Evolutionary conservation across 1,140 invertebrate species (phyloP).

Genomic region (Trachelipus rathkii): DNA sequence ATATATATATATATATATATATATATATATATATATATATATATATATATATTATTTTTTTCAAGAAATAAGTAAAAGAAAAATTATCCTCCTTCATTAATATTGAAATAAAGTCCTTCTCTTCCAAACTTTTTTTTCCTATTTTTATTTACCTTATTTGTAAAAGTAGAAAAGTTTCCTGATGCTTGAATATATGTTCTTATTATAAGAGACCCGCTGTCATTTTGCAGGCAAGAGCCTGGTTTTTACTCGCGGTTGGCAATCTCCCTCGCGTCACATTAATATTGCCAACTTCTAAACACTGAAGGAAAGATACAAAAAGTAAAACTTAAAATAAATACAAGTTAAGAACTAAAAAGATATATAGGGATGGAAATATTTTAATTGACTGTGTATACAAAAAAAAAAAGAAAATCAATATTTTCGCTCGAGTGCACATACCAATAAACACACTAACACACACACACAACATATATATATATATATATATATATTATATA

Average conservation of each 20-base stretch:
- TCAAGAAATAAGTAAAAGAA: too few species aligned
- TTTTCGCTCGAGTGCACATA: too few species aligned
- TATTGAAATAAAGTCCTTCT: neutral
- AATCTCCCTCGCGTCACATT: neutral
- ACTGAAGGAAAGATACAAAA: neutral
- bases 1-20: neutral
- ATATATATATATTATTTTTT: neutral
- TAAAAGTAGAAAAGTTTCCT: neutral
- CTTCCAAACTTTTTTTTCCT: too few species aligned
- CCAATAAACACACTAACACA: too few species aligned
- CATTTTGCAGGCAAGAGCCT: neutral
- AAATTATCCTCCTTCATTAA: neutral
- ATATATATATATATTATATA: too few species aligned
- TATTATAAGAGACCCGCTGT: neutral
- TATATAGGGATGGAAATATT: too few species aligned
- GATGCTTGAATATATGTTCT: constrained; percentile 4
- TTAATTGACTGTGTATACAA: too few species aligned
- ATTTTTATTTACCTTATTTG: neutral
- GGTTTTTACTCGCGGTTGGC: neutral
- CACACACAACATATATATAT: too few species aligned
- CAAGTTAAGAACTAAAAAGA: too few species aligned
- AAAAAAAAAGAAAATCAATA: too few species aligned
- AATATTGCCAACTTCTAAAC: constrained; percentile 1
- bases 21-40: neutral
- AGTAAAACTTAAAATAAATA: neutral